phyloP scores from a whole-genome alignment of 2,888 invertebrate genomes.

The Nephrotoma guestfalica region DNA sequence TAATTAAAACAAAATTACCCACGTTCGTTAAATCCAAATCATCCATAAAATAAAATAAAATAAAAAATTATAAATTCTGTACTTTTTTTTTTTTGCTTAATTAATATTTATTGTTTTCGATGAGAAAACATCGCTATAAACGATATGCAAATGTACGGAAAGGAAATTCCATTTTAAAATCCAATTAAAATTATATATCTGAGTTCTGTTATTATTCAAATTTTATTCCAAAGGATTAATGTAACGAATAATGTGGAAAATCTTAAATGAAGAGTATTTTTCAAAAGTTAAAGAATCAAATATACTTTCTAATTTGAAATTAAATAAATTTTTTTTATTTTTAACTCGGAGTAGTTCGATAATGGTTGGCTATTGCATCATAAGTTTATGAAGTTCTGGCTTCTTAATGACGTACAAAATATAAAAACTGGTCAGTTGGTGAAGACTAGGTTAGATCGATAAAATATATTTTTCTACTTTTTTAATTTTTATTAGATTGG shows the following conservation, averaged over 20 bases:
- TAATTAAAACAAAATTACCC: not conserved
- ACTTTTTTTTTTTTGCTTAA: not conserved
- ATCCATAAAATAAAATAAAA: not conserved
- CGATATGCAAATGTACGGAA: not conserved
- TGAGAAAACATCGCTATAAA: not conserved
- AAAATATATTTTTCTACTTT: too few species aligned
- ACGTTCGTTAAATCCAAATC: not conserved
- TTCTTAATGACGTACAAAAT: too few species aligned
- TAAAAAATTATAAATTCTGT: not conserved
- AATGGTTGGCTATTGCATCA: too few species aligned
- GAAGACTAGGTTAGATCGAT: too few species aligned
- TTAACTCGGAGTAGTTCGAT: too few species aligned
- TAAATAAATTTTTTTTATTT: too few species aligned
- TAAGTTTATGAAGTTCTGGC: too few species aligned
- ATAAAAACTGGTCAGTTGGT: too few species aligned
- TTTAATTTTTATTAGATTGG: too few species aligned
- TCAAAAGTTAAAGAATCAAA: too few species aligned
- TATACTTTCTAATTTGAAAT: too few species aligned
- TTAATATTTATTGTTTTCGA: not conserved
- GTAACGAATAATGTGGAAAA: not conserved
- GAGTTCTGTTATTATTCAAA: not conserved
- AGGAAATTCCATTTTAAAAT: not conserved
- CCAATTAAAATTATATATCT: not conserved
- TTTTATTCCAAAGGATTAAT: not conserved
- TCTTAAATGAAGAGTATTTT: not conserved